Percentiles rank a stretch among this genome's conserved stretches.
Evolutionary conservation across 2,113 vertebrate species (phyloP).

Genomic region (Buteo buteo): DNA sequence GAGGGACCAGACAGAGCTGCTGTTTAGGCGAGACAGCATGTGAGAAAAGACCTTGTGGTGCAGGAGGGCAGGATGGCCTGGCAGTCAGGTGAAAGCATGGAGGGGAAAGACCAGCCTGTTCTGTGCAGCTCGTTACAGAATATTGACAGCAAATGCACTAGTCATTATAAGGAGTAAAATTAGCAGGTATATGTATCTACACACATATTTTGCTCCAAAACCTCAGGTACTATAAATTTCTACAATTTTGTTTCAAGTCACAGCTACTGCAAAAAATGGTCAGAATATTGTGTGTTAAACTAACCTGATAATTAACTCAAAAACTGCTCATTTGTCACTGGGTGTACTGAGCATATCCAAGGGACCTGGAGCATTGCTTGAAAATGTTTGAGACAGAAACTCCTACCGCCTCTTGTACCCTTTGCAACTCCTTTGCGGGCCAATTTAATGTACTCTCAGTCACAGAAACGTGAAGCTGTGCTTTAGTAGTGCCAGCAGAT

Average conservation of each 20-base stretch:
- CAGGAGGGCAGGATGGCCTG: neutral
- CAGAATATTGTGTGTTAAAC: slow-evolving; percentile 24
- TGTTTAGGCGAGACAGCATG: neutral
- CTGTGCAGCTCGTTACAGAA: neutral
- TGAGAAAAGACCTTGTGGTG: neutral
- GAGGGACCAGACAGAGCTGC: neutral
- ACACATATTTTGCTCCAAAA: neutral
- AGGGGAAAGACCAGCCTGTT: neutral
- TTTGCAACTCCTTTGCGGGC: neutral
- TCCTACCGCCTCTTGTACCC: neutral
- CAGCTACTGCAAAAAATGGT: neutral
- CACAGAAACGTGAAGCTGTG: slow-evolving; percentile 38
- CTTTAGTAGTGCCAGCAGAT: slow-evolving; percentile 36
- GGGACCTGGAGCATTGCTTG: neutral
- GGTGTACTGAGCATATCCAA: neutral
- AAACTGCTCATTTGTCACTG: slow-evolving; percentile 20
- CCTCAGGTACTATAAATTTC: neutral
- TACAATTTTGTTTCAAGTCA: slow-evolving; percentile 37
- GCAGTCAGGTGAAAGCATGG: neutral
- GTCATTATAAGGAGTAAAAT: neutral
- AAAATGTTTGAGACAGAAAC: slow-evolving; percentile 15
- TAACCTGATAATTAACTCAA: slow-evolving; percentile 17
- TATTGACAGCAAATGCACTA: neutral
- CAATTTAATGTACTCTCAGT: neutral
- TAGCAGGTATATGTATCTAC: neutral